Conservation (phyloP, 2,113 vertebrate genomes). For the Nerophis ophidion region DNA sequence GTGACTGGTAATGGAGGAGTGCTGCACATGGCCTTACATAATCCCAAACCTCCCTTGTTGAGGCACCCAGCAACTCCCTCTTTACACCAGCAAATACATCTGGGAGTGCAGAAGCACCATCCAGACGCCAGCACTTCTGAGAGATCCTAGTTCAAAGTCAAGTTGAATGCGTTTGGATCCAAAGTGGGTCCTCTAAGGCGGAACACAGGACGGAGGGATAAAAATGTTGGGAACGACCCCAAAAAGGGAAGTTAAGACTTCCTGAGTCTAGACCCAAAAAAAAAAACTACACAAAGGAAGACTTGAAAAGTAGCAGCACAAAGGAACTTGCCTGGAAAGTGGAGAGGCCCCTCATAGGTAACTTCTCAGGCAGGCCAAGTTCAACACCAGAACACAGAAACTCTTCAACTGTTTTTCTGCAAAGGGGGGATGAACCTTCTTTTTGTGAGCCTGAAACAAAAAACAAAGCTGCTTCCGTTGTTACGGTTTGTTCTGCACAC, state of each 20-base stretch:
- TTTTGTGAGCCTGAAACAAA: no score
- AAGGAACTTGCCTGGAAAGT: constrained; percentile 26
- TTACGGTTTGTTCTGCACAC: no score
- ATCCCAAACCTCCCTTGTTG: constrained; percentile 18
- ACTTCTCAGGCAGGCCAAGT: not conserved
- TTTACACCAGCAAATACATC: constrained; percentile 34
- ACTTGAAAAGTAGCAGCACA: constrained; percentile 12
- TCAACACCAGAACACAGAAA: no score
- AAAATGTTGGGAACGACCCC: constrained; percentile 21
- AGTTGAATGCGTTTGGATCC: no score
- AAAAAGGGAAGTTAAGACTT: constrained; percentile 39
- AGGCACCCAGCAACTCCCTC: constrained; percentile 7
- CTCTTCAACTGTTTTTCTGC: no score
- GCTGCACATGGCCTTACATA: constrained; percentile 44
- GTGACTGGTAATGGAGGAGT: constrained; percentile 1
- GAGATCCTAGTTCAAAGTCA: not conserved
- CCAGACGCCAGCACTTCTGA: not conserved
- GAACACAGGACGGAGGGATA: constrained; percentile 30
- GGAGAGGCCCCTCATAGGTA: constrained; percentile 5
- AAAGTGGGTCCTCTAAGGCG: not conserved
- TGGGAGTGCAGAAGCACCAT: constrained; percentile 30
- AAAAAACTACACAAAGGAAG: constrained; percentile 5
- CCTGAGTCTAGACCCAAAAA: constrained; percentile 31
- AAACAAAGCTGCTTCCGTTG: no score
- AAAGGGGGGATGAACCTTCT: no score